Evolutionary conservation across 2,888 invertebrate species (phyloP), one percentile per base, ranked within the genome.

Genomic region (Mellilla xanthometata): DNA sequence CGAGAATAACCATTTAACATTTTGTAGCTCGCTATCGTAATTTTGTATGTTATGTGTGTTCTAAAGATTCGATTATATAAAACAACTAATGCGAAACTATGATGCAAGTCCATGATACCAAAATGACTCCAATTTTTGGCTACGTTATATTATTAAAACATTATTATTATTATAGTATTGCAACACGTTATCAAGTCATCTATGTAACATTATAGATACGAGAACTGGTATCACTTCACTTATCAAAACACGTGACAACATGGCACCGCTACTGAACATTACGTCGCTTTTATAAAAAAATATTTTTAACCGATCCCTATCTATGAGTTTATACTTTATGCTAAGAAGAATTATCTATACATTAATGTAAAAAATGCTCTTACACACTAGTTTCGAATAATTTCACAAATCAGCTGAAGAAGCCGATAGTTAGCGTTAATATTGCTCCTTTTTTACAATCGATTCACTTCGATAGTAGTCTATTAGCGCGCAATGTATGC

Each of bases 221-320:
- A 47, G 35, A 34, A 49, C 55, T 54, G 41, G 51, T 42, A 54
- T 54, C 48, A 47, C 49, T 56, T 42, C 49, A 52, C 52, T 59
- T 60, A 49, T 53, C 59, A 58, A 62, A 72, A 73, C 68, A 73
- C 70, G 61, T 76, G 69, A 76, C 68, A 65, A 70, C 81, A 86
- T 85, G 83, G 84, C 83, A 84, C 81, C 78, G 62, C 78, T 78
- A 78, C 72, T 68, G 77, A 77, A 76, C 68, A 71, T 70, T 71
- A 74, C 62, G 68, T 69, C 67, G 68, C 61, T 62, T 68, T 49
- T 66, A 71, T 60, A 66, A 71, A 72, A 72, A 68, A 71, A 74
- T 69, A 72, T 69, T 71, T 72, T 71, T 67, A 76, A 76, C 73
- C 62, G 76, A 75, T 74, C 60, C 73, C 75, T 78, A 80, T 73